Base-by-base conservation (phyloP, 2,888 invertebrate species). In the Brachynemurus nebulosus region DNA sequence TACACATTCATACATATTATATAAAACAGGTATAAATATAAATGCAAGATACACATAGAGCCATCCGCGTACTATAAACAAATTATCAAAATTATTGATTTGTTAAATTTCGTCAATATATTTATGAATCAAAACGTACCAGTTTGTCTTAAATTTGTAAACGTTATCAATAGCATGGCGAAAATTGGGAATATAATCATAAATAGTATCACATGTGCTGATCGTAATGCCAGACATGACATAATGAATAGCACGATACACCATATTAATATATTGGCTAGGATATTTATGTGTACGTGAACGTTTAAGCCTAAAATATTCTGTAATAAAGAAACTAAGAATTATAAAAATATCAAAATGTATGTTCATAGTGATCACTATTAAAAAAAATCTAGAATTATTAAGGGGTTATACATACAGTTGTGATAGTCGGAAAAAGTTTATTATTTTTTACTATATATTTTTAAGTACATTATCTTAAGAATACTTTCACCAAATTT, bases 201-300 rank as follows among this genome's bases (percentile, higher is more conserved):
- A 4, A 62, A 45, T 50, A 60, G 50, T n/a, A 64, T 44, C 2
- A 59, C 51, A 48, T 63, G 64, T 12, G 57, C 51, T 17, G 62
- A 53, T 41, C 63, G 54, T 18, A 65, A 51, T 9, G 58, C 55
- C 3, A 57, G 47, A 42, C 54, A 46, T 11, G 61, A 59, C 35
- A 56, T 53, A 16, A 56, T 21, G 21, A 63, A 47, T 38, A 65
- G 49, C 27, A 62, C 27, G 11, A 57, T 34, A 4, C 61, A 61
- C 62, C 63, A 64, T 21, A 64, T 52, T 19, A 64, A 47, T 51
- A 62, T 55, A 3, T 55, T 51, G 20, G 56, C 48, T 44, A 60
- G 57, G 4, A 56, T 55, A 51, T 61, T 59, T 18, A 61, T 48
- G 48, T 60, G 59, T 9, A 54, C 53, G 49, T 56, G 54, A 2